These are phyloP conservation scores for Nomada fabriciana DNA, from an alignment of 2,888 invertebrate species.

Conservation along the genomic window DNA sequence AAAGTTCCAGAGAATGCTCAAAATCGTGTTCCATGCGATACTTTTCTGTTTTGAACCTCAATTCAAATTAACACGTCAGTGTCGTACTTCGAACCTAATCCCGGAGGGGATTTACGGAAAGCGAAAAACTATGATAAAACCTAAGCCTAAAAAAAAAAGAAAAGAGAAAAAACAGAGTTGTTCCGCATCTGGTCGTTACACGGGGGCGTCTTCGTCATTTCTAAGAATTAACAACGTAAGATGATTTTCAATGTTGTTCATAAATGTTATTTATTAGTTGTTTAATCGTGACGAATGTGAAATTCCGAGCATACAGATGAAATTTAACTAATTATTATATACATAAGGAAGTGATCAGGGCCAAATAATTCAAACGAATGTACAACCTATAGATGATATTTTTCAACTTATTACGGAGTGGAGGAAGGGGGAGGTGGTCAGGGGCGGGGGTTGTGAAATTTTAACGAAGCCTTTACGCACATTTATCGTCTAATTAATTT, in stretches of 20 bases:
- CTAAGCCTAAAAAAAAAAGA: background rate
- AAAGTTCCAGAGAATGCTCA: no score
- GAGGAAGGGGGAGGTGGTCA: no score
- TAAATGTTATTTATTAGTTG: constrained; percentile 24
- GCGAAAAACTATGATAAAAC: background rate
- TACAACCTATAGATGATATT: constrained; percentile 40
- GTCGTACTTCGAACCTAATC: no score
- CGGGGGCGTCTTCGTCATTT: constrained; percentile 3
- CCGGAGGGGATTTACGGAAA: background rate
- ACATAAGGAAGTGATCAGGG: constrained; percentile 43
- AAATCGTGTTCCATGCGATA: no score
- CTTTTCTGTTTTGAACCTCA: background rate
- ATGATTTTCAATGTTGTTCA: constrained; percentile 14
- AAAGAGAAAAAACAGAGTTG: background rate
- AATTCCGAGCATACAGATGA: constrained; percentile 8
- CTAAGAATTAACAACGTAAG: constrained; percentile 18
- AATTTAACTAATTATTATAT: constrained; percentile 9
- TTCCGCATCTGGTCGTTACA: background rate
- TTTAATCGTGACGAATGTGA: constrained; percentile 5
- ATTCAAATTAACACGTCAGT: background rate
- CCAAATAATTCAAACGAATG: constrained; percentile 42
- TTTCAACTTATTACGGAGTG: constrained; percentile 4
- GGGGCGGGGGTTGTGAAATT: constrained; percentile 26
- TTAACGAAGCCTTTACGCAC: constrained; percentile 48
- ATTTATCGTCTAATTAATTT: constrained; percentile 27